Evolutionary conservation across 2,888 invertebrate species (phyloP), one percentile per base, ranked within the genome.

Genomic region (Calameuta idolon): DNA sequence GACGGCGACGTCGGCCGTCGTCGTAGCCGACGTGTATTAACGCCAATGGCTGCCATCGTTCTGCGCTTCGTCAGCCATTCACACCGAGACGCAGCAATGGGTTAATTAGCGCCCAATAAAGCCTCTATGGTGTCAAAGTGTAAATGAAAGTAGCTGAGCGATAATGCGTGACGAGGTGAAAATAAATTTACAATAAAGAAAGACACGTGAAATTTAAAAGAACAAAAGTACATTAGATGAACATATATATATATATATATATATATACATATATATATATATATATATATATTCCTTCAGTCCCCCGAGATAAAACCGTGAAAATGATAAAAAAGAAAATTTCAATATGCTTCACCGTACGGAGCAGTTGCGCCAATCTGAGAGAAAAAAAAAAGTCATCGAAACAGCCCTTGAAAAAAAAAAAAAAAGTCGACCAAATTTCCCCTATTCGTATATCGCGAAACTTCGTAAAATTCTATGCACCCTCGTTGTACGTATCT

Each of bases 401-500:
- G 4, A 15, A 23, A 40, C 15, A 35, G 3, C 31, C 12, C 69
- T 11, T 12, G 30, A 15, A 69, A 30, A n/a, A 5, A 30, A 69
- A 33, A 69, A 30, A n/a, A 9, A 71, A 31, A 31, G 0, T 31
- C 71, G 0, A 34, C 31, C 3, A n/a, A 31, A 31, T 31, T 31
- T 71, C 33, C 33, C 71, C 71, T 71, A 76, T 79, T 84, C 81
- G 74, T 79, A 82, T 84, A 83, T 80, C 76, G 76, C 78, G 82
- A 80, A 82, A 77, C 81, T 69, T 79, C 79, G 76, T 69, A 15
- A 75, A 82, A 83, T 81, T 80, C 82, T 79, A 85, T 84, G 82
- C 84, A 85, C 84, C 83, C 83, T 83, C 81, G 75, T 82, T 83
- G 82, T 79, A 81, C 82, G 33, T 81, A 82, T 81, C 79, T 79